phyloP scores from a whole-genome alignment of 1,140 invertebrate species.

The Dolichoris vasculosae region DNA sequence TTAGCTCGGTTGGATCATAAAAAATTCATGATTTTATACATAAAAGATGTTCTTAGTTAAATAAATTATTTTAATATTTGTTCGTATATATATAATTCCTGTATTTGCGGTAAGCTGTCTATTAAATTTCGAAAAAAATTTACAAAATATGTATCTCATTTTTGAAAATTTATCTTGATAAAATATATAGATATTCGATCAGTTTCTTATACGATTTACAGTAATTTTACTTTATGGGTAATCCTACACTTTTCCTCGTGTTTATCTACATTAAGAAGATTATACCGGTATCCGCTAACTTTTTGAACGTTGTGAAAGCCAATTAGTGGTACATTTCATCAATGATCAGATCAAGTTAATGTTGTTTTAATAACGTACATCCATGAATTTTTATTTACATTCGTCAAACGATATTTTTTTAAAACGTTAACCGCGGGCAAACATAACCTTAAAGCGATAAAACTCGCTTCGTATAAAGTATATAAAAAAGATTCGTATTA shows the following conservation, averaged over 20 bases:
- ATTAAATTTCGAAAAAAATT: background rate
- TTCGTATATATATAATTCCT: background rate
- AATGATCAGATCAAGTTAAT: background rate
- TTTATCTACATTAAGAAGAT: background rate
- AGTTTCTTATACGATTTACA: background rate
- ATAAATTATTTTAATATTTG: background rate
- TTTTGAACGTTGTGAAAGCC: background rate
- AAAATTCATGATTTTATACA: background rate
- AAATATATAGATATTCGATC: background rate
- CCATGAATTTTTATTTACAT: background rate
- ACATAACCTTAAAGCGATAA: background rate
- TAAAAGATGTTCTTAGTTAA: background rate
- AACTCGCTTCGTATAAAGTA: background rate
- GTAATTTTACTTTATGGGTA: slow-evolving; percentile 10
- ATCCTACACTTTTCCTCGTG: background rate
- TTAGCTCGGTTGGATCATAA: background rate
- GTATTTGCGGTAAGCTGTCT: background rate
- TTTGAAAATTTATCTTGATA: background rate
- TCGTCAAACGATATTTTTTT: background rate
- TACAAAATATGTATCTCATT: background rate
- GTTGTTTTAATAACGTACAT: background rate
- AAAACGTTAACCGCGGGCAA: background rate
- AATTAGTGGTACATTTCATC: slow-evolving; percentile 1
- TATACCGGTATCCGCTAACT: background rate
- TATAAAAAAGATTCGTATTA: background rate